Evolutionary conservation across 2,113 vertebrate species (phyloP).

Genomic region (Lepus americanus): DNA sequence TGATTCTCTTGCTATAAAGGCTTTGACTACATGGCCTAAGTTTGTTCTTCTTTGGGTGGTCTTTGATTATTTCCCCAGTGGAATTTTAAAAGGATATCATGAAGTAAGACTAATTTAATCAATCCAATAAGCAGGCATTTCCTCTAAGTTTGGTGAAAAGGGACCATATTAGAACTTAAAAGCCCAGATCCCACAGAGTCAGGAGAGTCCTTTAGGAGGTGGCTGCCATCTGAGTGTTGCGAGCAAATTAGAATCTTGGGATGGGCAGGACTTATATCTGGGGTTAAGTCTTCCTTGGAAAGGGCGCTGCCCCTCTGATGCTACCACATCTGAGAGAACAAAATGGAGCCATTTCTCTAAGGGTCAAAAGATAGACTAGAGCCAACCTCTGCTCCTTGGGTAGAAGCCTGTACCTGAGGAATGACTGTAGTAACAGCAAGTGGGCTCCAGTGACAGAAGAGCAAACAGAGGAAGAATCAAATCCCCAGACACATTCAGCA

Average conservation of each 20-base stretch:
- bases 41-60: neutral
- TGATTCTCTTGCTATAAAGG: neutral
- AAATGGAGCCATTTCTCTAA: neutral
- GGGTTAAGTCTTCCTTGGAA: neutral
- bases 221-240: too few relatives aligned
- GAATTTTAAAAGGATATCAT: neutral
- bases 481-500: neutral
- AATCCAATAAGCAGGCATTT: neutral
- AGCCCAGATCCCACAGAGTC: neutral
- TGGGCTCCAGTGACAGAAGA: neutral
- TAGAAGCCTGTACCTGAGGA: neutral
- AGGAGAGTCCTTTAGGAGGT: neutral
- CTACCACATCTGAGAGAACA: neutral
- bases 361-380: neutral
- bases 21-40: neutral
- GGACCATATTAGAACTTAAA: neutral
- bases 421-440: neutral
- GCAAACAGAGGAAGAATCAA: neutral
- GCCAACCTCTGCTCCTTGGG: neutral
- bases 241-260: neutral
- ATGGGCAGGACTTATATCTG: neutral
- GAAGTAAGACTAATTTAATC: neutral
- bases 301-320: neutral
- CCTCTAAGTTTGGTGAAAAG: neutral
- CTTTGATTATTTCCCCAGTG: neutral